Conservation (phyloP, 2,888 invertebrate genomes). For the Ophion obscuratus region DNA sequence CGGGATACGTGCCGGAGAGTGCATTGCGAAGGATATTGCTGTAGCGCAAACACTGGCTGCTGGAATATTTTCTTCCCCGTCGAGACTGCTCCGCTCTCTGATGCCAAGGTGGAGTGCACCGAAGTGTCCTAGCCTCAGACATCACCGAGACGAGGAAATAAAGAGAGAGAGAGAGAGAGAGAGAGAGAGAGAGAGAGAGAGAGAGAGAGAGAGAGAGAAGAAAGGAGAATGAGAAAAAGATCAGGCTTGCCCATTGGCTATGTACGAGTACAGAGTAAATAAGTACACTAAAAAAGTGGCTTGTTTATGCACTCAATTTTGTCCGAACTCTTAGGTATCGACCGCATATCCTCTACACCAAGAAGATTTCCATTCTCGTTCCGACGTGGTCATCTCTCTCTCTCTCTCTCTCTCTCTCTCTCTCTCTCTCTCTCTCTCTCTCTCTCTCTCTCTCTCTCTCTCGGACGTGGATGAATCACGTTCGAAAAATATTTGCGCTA, state of each 20-base stretch:
- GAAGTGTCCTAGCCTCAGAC: constrained; percentile 12
- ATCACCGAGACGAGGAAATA: constrained; percentile 5
- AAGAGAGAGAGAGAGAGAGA: constrained; percentile 65
- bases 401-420: background rate
- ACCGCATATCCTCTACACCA: background rate
- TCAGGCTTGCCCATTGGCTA: constrained; percentile 7
- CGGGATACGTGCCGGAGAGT: constrained; percentile 48
- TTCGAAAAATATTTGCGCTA: constrained; percentile 54
- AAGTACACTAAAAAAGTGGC: constrained; percentile 12
- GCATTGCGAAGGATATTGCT: constrained; percentile 38
- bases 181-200: constrained; percentile 68
- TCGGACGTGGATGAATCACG: constrained; percentile 39
- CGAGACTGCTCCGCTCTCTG: constrained; percentile 18
- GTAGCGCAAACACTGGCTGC: constrained; percentile 52
- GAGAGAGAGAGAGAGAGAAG: constrained; percentile 65
- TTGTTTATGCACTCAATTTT: constrained; percentile 45
- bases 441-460: background rate
- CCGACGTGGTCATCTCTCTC: constrained; percentile 26
- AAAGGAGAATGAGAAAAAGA: constrained; percentile 51
- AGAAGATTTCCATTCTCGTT: constrained; percentile 14
- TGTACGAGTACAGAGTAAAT: constrained; percentile 18
- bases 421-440: too few species aligned
- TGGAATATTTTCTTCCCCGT: constrained; percentile 39
- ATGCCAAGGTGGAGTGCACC: background rate
- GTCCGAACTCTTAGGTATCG: constrained; percentile 1